Percentiles rank a stretch among this genome's conserved stretches.
Conservation (phyloP, 1,140 invertebrate species). For the Anastrepha obliqua region DNA sequence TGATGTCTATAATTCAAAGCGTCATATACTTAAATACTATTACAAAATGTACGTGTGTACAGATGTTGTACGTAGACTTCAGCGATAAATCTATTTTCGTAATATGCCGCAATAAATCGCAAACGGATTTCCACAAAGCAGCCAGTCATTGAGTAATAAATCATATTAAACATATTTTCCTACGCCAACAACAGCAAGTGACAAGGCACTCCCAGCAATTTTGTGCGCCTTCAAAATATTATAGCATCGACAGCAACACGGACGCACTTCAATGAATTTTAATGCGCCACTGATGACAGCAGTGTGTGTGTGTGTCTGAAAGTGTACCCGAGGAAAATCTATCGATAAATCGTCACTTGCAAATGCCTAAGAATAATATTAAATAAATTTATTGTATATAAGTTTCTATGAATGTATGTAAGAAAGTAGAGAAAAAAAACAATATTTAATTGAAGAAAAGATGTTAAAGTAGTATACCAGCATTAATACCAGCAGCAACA, state of each 20-base stretch:
- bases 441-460: not conserved
- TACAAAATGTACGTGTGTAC: not conserved
- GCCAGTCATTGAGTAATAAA: constrained; percentile 33
- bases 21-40: not conserved
- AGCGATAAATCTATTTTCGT: not conserved
- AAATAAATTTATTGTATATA: not conserved
- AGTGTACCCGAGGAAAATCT: not conserved
- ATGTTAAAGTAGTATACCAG: not conserved
- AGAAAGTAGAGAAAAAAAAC: not conserved
- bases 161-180: constrained; percentile 38
- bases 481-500: not conserved
- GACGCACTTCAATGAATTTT: constrained; percentile 28
- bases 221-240: constrained; percentile 12
- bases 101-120: constrained; percentile 40
- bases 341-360: not conserved
- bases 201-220: constrained; percentile 47
- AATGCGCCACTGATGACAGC: constrained; percentile 2
- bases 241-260: not conserved
- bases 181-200: constrained; percentile 22
- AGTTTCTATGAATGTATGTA: not conserved
- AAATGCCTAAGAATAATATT: not conserved
- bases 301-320: not conserved
- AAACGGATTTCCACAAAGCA: constrained; percentile 26
- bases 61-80: not conserved
- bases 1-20: not conserved